Evolutionary conservation across 2,888 invertebrate genomes (phyloP).

Genomic region (Bhutanitis thaidina): DNA sequence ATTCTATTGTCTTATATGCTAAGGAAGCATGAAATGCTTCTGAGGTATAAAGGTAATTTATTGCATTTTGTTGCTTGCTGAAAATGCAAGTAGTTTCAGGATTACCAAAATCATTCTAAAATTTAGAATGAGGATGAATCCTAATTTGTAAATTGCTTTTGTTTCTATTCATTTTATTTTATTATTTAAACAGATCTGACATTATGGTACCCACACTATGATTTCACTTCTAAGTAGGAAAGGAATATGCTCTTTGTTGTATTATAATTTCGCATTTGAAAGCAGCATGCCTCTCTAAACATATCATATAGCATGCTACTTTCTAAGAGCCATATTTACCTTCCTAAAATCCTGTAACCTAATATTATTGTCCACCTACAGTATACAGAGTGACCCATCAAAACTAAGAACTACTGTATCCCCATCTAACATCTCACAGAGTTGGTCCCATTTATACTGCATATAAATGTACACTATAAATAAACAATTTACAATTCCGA

Average conservation of each 20-base stretch:
- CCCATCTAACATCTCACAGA: conserved; percentile 60
- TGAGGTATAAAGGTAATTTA: conserved; percentile 65
- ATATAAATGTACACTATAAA: conserved; percentile 67
- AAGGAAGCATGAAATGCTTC: conserved; percentile 63
- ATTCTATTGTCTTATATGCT: conserved; percentile 53
- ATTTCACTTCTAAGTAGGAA: conserved; percentile 31
- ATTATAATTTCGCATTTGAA: conserved; percentile 59
- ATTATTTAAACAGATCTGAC: conserved; percentile 67
- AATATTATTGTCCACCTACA: conserved; percentile 34
- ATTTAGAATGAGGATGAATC: conserved; percentile 44
- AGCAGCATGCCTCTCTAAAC: conserved; percentile 73
- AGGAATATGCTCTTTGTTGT: conserved; percentile 65
- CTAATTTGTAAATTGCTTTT: conserved; percentile 32
- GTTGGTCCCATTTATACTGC: conserved; percentile 75
- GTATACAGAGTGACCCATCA: conserved; percentile 35
- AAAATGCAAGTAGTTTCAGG: conserved; percentile 35
- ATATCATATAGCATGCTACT: conserved; percentile 73
- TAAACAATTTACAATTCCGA: conserved; percentile 76
- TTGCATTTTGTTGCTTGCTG: conserved; percentile 49
- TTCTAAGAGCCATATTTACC: conserved; percentile 57
- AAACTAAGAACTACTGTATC: conserved; percentile 41
- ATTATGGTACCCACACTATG: conserved; percentile 47
- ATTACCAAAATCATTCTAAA: conserved; percentile 39
- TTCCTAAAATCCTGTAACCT: conserved; percentile 47
- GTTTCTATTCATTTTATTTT: conserved; percentile 46